Conservation (phyloP, 2,113 vertebrate species). For the Natator depressus region DNA sequence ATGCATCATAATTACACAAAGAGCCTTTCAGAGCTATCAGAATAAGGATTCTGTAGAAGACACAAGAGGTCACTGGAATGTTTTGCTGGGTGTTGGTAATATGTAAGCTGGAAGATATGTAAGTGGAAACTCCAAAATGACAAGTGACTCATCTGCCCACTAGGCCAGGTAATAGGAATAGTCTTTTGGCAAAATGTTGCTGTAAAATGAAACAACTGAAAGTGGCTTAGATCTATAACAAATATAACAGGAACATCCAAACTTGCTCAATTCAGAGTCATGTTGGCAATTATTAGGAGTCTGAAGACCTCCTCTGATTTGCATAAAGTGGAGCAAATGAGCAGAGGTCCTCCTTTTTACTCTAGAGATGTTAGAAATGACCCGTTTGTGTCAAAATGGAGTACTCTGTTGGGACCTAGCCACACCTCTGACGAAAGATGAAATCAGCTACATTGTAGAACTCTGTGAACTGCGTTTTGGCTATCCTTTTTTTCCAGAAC, state of each 20-base stretch:
- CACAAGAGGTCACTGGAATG: background rate
- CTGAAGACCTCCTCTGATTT: background rate
- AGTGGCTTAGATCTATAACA: background rate
- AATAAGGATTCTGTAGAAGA: background rate
- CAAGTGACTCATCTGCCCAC: background rate
- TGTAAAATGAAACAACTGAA: background rate
- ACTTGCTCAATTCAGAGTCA: background rate
- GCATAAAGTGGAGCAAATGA: background rate
- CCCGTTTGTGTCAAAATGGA: background rate
- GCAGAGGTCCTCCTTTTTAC: background rate
- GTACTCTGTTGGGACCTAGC: background rate
- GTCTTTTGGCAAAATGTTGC: background rate
- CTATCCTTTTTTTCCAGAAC: background rate
- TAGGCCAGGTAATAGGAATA: background rate
- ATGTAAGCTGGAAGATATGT: background rate
- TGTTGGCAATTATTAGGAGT: background rate
- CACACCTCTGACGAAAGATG: background rate
- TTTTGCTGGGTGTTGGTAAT: background rate
- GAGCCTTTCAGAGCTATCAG: constrained; percentile 3
- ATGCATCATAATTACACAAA: background rate
- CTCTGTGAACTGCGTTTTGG: background rate
- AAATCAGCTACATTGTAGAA: background rate
- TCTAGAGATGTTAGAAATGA: background rate
- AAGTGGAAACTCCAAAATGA: background rate
- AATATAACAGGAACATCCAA: background rate